Conservation (phyloP, 2,113 vertebrate species). For the Steatornis caripensis region DNA sequence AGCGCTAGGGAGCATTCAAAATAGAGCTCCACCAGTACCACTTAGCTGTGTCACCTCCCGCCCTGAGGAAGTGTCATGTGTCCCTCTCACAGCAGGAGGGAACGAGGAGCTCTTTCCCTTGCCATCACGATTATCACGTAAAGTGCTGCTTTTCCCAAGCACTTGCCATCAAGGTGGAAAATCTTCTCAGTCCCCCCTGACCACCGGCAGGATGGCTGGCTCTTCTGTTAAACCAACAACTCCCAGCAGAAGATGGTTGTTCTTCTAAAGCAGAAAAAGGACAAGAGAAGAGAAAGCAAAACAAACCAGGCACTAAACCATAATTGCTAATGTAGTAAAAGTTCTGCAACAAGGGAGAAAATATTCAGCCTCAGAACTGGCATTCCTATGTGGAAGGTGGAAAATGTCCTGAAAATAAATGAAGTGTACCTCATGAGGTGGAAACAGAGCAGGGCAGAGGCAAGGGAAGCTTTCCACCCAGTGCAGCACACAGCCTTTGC, state of each 20-base stretch:
- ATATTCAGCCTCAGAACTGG: neutral
- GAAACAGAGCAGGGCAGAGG: neutral
- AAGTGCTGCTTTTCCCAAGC: neutral
- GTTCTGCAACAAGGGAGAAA: neutral
- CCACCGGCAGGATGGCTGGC: neutral
- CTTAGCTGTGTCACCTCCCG: neutral
- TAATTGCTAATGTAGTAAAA: neutral
- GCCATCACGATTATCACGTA: neutral
- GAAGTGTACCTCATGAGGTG: neutral
- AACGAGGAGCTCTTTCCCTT: neutral
- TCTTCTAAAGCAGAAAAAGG: neutral
- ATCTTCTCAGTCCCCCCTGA: neutral
- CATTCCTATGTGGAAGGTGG: neutral
- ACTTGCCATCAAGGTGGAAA: neutral
- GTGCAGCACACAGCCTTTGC: neutral
- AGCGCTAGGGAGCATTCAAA: neutral
- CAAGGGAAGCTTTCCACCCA: neutral
- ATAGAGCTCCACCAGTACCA: neutral
- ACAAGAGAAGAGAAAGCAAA: neutral
- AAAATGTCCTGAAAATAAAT: neutral
- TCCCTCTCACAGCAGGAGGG: neutral
- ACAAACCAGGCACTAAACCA: neutral
- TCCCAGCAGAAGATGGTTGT: neutral
- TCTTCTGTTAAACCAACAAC: neutral
- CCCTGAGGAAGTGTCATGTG: neutral